Conservation (phyloP, 2,888 invertebrate genomes). For the Colostygia pectinataria region DNA sequence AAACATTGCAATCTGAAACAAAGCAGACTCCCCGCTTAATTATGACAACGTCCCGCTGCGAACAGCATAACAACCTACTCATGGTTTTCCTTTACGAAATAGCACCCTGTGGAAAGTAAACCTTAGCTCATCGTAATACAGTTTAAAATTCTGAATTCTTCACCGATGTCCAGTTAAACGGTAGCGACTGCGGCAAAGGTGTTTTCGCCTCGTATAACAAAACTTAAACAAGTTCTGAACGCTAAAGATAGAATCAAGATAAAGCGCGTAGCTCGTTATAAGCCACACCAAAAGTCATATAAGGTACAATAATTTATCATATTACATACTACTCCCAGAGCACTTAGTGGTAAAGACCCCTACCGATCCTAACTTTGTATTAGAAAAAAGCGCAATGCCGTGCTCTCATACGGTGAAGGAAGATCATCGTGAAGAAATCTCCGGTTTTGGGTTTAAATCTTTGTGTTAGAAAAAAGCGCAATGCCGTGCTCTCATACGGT, state of each 20-base stretch:
- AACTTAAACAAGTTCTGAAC: constrained; percentile 13
- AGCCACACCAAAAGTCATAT: no score
- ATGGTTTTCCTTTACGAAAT: not conserved
- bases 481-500: no score
- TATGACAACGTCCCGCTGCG: constrained; percentile 17
- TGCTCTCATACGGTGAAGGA: no score
- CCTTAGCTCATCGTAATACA: not conserved
- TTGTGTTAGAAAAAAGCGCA: no score
- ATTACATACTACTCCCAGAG: no score
- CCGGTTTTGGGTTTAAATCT: no score
- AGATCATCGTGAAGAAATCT: no score
- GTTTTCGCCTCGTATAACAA: constrained; percentile 13
- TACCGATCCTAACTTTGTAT: no score
- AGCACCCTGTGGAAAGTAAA: not conserved
- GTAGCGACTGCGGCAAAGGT: constrained; percentile 2
- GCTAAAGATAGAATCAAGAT: constrained; percentile 22
- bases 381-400: no score
- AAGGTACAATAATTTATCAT: no score
- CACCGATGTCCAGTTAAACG: constrained; percentile 1
- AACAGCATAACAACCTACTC: not conserved
- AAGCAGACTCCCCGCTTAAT: constrained; percentile 19
- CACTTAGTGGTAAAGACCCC: no score
- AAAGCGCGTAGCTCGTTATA: constrained; percentile 15
- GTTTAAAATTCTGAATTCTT: not conserved
- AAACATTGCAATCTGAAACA: constrained; percentile 4